Evolutionary conservation across 2,797 vertebrate genomes (phyloP).

Genomic region (Sebastolobus altivelis): DNA sequence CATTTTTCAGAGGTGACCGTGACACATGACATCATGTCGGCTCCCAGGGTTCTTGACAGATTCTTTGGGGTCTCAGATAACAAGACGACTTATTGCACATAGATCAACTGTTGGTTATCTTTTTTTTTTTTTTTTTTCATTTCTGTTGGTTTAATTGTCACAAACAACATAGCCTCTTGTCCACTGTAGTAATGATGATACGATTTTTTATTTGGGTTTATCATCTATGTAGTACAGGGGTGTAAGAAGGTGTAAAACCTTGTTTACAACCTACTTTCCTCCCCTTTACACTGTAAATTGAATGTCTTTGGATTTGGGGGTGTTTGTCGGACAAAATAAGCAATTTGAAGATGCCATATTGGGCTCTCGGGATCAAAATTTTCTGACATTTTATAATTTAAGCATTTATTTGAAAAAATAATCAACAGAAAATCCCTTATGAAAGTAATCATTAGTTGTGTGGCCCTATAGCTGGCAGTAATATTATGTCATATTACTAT

Average conservation of each 20-base stretch:
- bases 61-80: conserved; percentile 31
- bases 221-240: background rate
- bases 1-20: conserved; percentile 52
- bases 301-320: background rate
- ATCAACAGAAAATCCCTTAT: background rate
- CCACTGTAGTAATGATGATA: background rate
- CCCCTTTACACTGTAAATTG: background rate
- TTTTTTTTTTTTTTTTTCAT: background rate
- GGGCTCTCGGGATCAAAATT: background rate
- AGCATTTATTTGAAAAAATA: conserved; percentile 3
- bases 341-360: background rate
- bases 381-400: background rate
- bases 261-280: background rate
- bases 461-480: background rate
- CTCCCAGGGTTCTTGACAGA: conserved; percentile 19
- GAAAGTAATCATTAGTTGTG: background rate
- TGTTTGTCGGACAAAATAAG: background rate
- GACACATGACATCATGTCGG: conserved; percentile 49
- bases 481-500: background rate
- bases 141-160: background rate
- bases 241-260: background rate
- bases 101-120: background rate
- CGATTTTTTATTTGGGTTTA: background rate
- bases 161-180: background rate
- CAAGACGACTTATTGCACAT: background rate